Conservation (phyloP, 2,797 vertebrate species). For the Artibeus lituratus region DNA sequence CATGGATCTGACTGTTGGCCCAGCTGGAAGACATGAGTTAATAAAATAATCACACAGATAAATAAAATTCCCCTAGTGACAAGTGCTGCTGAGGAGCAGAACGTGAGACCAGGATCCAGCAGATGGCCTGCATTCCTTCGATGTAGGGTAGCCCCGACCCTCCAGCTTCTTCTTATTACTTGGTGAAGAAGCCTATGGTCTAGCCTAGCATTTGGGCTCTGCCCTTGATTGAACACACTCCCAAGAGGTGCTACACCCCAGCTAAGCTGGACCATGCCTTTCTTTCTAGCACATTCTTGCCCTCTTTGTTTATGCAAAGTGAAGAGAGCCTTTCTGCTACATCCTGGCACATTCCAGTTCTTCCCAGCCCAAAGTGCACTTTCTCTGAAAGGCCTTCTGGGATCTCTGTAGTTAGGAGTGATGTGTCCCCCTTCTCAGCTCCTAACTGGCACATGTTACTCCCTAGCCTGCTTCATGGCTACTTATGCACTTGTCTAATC, state of each 20-base stretch:
- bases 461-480: background rate
- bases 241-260: background rate
- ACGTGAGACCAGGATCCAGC: background rate
- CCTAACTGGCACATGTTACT: background rate
- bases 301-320: background rate
- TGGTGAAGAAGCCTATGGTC: accelerated
- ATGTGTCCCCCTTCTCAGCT: background rate
- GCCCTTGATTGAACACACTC: accelerated
- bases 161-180: background rate
- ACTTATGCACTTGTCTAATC: background rate
- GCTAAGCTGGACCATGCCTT: background rate
- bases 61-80: background rate
- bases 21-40: background rate
- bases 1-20: background rate
- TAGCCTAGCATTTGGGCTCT: background rate
- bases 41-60: background rate
- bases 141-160: background rate
- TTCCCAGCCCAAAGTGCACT: background rate
- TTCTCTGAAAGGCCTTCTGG: background rate
- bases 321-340: too few relatives aligned
- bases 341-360: background rate
- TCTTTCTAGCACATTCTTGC: background rate
- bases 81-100: background rate
- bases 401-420: background rate
- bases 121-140: background rate